These are phyloP conservation scores for Austrofundulus limnaeus DNA, from an alignment of 2,113 vertebrate genomes.

Conservation along the genomic window DNA sequence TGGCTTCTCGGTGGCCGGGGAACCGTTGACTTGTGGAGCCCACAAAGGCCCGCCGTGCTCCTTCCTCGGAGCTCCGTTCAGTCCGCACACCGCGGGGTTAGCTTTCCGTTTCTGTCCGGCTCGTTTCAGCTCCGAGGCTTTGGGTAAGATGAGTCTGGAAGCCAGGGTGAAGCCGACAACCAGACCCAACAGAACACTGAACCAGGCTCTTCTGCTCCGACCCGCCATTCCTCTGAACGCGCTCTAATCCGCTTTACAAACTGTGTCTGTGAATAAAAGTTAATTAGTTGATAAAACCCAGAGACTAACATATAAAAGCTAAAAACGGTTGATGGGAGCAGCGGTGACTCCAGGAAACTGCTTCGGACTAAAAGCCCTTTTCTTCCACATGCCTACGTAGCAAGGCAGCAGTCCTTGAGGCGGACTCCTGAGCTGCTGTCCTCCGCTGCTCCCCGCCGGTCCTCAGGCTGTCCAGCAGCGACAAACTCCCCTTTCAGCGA, in stretches of 20 bases:
- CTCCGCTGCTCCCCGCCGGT: constrained; percentile 23
- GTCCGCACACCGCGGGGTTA: constrained; percentile 65
- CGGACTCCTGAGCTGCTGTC: constrained; percentile 44
- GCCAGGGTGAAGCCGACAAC: constrained; percentile 92
- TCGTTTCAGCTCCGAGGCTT: constrained; percentile 83
- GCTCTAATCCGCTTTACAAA: constrained; percentile 21
- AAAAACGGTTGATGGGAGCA: neutral
- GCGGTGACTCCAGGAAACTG: constrained; percentile 49
- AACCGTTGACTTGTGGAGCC: constrained; percentile 62
- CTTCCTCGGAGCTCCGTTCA: constrained; percentile 57
- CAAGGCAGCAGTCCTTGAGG: constrained; percentile 69
- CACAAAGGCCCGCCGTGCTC: constrained; percentile 72
- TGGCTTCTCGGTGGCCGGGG: constrained; percentile 59
- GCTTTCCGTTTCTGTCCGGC: constrained; percentile 81
- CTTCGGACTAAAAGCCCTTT: constrained; percentile 69
- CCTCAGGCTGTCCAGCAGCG: constrained; percentile 14
- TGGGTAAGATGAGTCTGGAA: constrained; percentile 87
- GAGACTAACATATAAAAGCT: neutral
- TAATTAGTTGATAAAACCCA: neutral
- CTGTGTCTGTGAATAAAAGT: constrained; percentile 1
- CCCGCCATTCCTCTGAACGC: constrained; percentile 83
- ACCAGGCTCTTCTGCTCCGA: constrained; percentile 89
- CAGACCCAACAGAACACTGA: constrained; percentile 89
- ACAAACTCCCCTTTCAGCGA: neutral
- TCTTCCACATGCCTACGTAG: constrained; percentile 76